A percentile compares a stretch with the other conserved stretches of the same genome.
These are phyloP conservation scores for Luidia sarsii DNA, from an alignment of 53 echinoderm and acorn worm genomes.

Conservation along the genomic window DNA sequence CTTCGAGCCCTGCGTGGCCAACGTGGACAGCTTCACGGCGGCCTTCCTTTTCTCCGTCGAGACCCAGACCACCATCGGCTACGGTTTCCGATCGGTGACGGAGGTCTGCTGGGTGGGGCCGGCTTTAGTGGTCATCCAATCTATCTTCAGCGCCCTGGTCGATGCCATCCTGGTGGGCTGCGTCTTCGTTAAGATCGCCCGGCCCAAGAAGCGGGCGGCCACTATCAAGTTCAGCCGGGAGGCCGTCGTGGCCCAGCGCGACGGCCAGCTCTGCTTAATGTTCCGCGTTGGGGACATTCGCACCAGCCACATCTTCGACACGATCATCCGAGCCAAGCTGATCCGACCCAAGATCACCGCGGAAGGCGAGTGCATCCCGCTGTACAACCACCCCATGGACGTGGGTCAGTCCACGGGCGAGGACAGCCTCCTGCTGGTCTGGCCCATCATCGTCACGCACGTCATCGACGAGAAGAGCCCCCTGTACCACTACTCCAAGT, in stretches of 20 bases:
- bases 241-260: slow-evolving; percentile 81
- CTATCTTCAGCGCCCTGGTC: slow-evolving; percentile 83
- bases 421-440: slow-evolving; percentile 80
- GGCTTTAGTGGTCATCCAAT: slow-evolving; percentile 84
- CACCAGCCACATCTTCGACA: slow-evolving; percentile 81
- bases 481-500: slow-evolving; percentile 68
- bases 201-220: slow-evolving; percentile 88
- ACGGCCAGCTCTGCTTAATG: slow-evolving; percentile 91
- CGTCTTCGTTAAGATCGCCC: slow-evolving; percentile 89
- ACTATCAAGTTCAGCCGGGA: slow-evolving; percentile 90
- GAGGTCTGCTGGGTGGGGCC: slow-evolving; percentile 86
- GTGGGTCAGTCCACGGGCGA: slow-evolving; percentile 55
- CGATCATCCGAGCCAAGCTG: slow-evolving; percentile 77
- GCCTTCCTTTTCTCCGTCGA: slow-evolving; percentile 94
- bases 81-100: slow-evolving; percentile 86
- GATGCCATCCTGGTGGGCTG: slow-evolving; percentile 89
- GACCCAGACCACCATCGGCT: slow-evolving; percentile 98
- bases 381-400: slow-evolving; percentile 69
- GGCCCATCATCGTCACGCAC: slow-evolving; percentile 91
- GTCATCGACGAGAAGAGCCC: slow-evolving; percentile 90
- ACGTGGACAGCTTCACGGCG: slow-evolving; percentile 77
- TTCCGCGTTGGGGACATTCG: slow-evolving; percentile 89
- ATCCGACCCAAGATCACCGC: slow-evolving; percentile 69
- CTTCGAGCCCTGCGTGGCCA: slow-evolving; percentile 84
- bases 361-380: slow-evolving; percentile 92